Evolutionary conservation across 2,113 vertebrate genomes (phyloP).

Genomic region (Vidua chalybeata): DNA sequence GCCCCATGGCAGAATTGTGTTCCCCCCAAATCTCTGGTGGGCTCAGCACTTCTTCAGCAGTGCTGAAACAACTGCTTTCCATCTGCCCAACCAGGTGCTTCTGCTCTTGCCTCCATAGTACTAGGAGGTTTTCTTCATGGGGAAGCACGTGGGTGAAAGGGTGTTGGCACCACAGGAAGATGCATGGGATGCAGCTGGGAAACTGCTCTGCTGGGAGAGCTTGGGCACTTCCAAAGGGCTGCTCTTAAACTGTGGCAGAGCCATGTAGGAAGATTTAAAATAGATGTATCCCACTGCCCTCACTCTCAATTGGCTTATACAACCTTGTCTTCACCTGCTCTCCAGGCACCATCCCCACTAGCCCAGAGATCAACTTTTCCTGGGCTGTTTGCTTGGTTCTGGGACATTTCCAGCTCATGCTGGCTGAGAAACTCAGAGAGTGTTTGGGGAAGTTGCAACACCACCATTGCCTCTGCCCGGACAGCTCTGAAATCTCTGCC

Average conservation of each 20-base stretch:
- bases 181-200: not conserved
- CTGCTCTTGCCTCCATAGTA: not conserved
- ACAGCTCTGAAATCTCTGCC: not conserved
- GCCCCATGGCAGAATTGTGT: not conserved
- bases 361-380: not conserved
- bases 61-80: not conserved
- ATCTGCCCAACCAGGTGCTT: not conserved
- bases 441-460: not conserved
- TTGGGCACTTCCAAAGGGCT: not conserved
- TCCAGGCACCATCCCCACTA: not conserved
- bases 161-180: not conserved
- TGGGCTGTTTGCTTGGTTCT: not conserved
- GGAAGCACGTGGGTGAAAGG: not conserved
- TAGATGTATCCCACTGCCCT: not conserved
- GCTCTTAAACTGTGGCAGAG: not conserved
- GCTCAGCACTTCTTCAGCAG: not conserved
- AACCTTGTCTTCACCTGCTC: not conserved
- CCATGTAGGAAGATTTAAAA: not conserved
- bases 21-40: rapidly evolving
- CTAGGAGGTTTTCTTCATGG: not conserved
- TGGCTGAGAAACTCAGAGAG: not conserved
- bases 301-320: not conserved
- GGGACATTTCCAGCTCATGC: not conserved
- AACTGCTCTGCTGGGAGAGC: not conserved
- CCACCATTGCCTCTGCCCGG: not conserved